Evolutionary conservation across 2,113 vertebrate species (phyloP).

Genomic region (Coptodon rendalli): DNA sequence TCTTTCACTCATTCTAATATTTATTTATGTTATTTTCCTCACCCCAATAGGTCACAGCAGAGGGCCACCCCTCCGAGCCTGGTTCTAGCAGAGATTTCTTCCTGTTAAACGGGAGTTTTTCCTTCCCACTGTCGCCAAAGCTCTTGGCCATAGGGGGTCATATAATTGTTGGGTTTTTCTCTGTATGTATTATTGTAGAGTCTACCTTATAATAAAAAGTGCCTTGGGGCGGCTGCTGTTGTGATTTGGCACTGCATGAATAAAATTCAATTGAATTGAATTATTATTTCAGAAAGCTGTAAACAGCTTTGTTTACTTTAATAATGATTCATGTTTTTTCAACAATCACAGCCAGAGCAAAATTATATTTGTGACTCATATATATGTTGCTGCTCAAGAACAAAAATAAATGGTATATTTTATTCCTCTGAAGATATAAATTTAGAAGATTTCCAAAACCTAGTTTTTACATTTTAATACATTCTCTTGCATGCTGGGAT

Average conservation of each 20-base stretch:
- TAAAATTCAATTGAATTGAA: fast-evolving
- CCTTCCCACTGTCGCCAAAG: neutral
- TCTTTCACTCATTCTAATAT: neutral
- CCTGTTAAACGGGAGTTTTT: neutral
- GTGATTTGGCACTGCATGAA: neutral
- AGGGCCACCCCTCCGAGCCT: neutral
- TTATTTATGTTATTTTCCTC: neutral
- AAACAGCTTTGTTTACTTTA: neutral
- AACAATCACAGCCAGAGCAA: neutral
- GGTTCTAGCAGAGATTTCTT: neutral
- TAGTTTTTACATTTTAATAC: neutral
- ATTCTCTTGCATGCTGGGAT: neutral
- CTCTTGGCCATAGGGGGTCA: neutral
- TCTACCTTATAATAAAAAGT: neutral
- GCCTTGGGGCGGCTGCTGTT: neutral
- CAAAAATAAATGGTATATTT: neutral
- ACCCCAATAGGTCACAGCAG: neutral
- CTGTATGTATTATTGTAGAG: neutral
- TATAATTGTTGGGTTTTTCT: neutral
- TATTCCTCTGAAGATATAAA: neutral
- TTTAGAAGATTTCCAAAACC: neutral
- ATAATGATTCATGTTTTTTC: neutral
- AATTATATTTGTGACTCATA: neutral
- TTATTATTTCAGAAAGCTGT: neutral
- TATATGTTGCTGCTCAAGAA: neutral